phyloP scores from a whole-genome alignment of 2,888 invertebrate species.

The Idaea biselata region DNA sequence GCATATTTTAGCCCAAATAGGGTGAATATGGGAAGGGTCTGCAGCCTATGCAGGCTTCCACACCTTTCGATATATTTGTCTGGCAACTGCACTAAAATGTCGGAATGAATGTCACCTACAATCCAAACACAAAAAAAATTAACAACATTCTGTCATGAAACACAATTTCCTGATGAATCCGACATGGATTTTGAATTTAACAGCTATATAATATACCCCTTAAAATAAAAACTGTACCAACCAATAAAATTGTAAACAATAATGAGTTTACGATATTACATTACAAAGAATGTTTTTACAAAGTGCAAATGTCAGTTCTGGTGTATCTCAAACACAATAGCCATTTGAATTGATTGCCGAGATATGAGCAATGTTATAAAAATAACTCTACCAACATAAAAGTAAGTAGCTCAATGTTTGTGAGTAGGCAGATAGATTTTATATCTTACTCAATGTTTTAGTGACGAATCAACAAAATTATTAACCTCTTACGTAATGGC shows the following conservation, averaged over 20 bases:
- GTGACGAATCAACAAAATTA: not conserved
- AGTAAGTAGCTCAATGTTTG: constrained; percentile 11
- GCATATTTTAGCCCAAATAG: no score
- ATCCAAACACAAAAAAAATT: no score
- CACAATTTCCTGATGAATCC: no score
- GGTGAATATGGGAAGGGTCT: no score
- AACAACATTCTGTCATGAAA: no score
- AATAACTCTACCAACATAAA: constrained; percentile 8
- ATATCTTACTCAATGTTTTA: not conserved
- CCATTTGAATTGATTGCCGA: not conserved
- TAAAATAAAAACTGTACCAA: no score
- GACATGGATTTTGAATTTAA: no score
- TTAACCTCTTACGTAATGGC: not conserved
- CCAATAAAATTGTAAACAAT: not conserved
- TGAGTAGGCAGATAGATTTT: not conserved
- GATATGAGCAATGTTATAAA: not conserved
- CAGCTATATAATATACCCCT: no score
- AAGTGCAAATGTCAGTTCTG: not conserved
- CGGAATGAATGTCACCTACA: no score
- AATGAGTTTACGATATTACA: not conserved
- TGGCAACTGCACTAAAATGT: no score
- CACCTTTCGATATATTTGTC: no score
- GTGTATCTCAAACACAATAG: not conserved
- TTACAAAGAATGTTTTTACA: not conserved
- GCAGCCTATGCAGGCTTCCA: no score